Evolutionary conservation across 2,888 invertebrate genomes (phyloP).

Genomic region (Polylopha cassiicola): DNA sequence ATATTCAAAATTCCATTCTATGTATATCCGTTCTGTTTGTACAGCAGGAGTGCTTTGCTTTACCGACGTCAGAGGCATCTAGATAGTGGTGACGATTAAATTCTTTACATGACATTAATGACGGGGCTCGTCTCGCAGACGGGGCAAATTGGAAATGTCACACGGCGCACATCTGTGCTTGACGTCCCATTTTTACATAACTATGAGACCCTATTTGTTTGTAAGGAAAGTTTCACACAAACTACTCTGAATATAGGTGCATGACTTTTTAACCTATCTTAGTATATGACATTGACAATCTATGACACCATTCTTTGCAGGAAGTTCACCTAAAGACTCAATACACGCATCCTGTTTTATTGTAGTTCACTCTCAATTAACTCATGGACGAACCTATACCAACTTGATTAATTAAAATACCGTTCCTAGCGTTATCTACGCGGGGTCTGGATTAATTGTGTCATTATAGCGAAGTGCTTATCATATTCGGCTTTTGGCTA

Average conservation of each 20-base stretch:
- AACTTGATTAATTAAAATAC: conserved; percentile 22
- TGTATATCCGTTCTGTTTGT: neutral
- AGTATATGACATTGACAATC: neutral
- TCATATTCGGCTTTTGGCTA: neutral
- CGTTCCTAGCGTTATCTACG: conserved; percentile 19
- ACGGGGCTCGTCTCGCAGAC: too few relatives aligned
- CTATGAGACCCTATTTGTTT: too few relatives aligned
- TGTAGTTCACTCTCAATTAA: conserved; percentile 14
- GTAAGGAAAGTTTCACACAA: too few relatives aligned
- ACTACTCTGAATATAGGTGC: too few relatives aligned
- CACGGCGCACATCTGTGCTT: too few relatives aligned
- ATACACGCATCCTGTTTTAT: conserved; percentile 17
- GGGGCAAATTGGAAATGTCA: too few relatives aligned
- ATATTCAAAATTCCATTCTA: neutral
- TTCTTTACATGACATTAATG: too few relatives aligned
- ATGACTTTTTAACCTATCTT: neutral
- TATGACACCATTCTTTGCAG: conserved; percentile 6
- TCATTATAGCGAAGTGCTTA: conserved; percentile 32
- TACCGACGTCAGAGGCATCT: too few relatives aligned
- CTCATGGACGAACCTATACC: conserved; percentile 13
- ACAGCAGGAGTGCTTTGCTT: too few relatives aligned
- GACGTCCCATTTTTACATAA: too few relatives aligned
- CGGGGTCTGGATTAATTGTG: conserved; percentile 30
- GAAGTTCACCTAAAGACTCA: conserved; percentile 13
- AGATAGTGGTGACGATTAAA: too few relatives aligned